Base-by-base conservation (phyloP, 2,888 invertebrate species). In the Drosophila borborema region DNA sequence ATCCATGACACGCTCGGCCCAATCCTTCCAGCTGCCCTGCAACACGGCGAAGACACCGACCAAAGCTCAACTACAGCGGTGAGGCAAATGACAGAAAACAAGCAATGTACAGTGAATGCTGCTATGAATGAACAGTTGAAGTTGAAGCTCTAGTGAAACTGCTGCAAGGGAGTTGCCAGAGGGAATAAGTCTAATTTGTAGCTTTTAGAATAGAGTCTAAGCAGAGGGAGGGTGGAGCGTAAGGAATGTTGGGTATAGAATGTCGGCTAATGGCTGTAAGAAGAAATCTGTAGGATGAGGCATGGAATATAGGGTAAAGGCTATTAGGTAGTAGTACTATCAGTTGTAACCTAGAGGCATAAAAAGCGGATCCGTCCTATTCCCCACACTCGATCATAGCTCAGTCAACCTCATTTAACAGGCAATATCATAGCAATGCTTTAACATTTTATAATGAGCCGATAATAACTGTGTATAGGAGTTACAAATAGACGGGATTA, bases 11-110 rank as follows among this genome's bases (percentile, higher is more conserved):
- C 96, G 96, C 92, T 97, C 97, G 70, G 97, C 97, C 93, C 96
- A 97, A 90, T 96, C 96, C 83, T 96, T 97, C 93, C 97, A 97
- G 80, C 97, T 97, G 51, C 97, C 97, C 96, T 97, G 97, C 76
- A 76, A 79, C 45, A 87, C 85, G 14, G 86, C 88, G 56, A 80
- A 67, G 40, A 70, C 54, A 0, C 72, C 80, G 51, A 55, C 75
- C 3, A 81, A 75, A 84, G 94, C 95, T 81, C 95, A 95, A 82
- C 93, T 96, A 89, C 94, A 95, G 90, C 94, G 95, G 95, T 95
- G 93, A 93, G 81, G 80, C 12, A 40, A 23, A 23, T 23, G 4
- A 6, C 3, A 6, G 6, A n/a, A 0, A 5, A 0, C 31, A 31
- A 31, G 10, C 7, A 14, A 43, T n/a, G 12, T 48, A 31, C 48